Percentiles rank a stretch among this genome's conserved stretches.
phyloP scores from a whole-genome alignment of 2,797 vertebrate genomes.

The Hirundo rustica region DNA sequence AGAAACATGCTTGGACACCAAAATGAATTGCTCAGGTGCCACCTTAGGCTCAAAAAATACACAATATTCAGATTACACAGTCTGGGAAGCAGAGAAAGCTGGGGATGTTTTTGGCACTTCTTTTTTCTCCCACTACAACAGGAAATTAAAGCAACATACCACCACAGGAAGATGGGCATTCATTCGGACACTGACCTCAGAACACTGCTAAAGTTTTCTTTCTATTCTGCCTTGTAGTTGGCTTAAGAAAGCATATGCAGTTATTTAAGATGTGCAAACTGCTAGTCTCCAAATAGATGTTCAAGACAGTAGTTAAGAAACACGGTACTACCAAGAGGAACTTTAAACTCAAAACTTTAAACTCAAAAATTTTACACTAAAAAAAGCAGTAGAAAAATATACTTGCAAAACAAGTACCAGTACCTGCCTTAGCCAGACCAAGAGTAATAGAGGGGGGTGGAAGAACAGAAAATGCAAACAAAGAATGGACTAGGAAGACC shows the following conservation, averaged over 20 bases:
- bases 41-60: not conserved
- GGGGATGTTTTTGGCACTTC: not conserved
- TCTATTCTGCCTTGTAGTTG: not conserved
- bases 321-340: not conserved
- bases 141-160: not conserved
- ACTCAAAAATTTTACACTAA: not conserved
- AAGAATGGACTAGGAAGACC: not conserved
- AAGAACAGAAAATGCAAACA: not conserved
- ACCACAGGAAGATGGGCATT: not conserved
- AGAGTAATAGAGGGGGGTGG: not conserved
- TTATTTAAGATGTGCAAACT: not conserved
- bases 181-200: not conserved
- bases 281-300: not conserved
- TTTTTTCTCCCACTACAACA: not conserved
- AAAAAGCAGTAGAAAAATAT: not conserved
- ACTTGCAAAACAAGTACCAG: not conserved
- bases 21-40: not conserved
- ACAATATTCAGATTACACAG: rapidly evolving
- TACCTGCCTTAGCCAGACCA: not conserved
- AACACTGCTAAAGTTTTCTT: not conserved
- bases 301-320: not conserved
- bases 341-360: not conserved
- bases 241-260: not conserved
- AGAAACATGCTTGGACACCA: not conserved
- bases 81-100: not conserved